These are phyloP conservation scores for Lipotes vexillifer DNA, from an alignment of 2,113 vertebrate genomes.

Conservation along the genomic window DNA sequence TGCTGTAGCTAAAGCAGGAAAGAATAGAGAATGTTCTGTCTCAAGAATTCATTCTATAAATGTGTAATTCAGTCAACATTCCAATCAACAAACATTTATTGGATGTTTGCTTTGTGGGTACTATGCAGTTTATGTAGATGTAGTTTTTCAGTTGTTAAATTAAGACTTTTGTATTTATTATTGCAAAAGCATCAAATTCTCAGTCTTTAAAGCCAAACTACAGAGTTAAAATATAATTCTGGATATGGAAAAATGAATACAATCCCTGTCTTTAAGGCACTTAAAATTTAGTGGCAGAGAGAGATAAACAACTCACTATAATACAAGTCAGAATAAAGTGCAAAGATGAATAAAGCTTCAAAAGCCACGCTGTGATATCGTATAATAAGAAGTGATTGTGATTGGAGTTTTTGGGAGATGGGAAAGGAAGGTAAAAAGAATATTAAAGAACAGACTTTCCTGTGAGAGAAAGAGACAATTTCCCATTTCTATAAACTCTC, in stretches of 20 bases:
- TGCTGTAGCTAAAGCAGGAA: background rate
- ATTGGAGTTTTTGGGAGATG: background rate
- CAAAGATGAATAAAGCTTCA: background rate
- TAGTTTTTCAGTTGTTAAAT: constrained; percentile 35
- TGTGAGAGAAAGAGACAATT: background rate
- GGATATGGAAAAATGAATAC: background rate
- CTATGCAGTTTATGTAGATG: background rate
- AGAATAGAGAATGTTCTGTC: background rate
- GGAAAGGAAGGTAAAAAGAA: background rate
- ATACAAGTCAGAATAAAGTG: background rate
- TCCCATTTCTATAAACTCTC: background rate
- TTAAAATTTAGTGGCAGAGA: background rate
- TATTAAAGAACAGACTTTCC: background rate
- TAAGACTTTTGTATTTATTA: constrained; percentile 19
- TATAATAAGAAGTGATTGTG: background rate
- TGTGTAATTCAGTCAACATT: background rate
- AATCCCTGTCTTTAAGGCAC: background rate
- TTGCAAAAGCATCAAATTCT: background rate
- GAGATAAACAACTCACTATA: background rate
- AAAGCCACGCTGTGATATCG: background rate
- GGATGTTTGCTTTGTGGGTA: background rate
- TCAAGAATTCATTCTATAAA: background rate
- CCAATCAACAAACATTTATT: background rate
- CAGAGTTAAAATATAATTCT: background rate
- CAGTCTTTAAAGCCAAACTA: background rate